These are phyloP conservation scores for Drosophila kuntzei DNA, from an alignment of 2,888 invertebrate species.

Conservation along the genomic window DNA sequence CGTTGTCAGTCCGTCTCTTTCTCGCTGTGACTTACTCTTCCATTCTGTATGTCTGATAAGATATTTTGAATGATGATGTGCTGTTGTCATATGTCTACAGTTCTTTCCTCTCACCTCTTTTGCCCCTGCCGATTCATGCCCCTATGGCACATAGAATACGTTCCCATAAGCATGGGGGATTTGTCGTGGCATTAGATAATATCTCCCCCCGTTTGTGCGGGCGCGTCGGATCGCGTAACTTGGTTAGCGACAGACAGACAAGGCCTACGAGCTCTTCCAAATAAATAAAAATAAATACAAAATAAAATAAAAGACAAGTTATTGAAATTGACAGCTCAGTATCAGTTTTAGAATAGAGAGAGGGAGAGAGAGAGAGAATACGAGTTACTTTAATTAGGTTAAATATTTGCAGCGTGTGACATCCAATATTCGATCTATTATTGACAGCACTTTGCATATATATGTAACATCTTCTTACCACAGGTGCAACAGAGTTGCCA, in stretches of 20 bases:
- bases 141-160: background rate
- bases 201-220: conserved; percentile 58
- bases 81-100: conserved; percentile 69
- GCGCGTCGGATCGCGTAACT: conserved; percentile 56
- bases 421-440: conserved; percentile 6
- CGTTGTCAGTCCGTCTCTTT: background rate
- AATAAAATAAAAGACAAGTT: conserved; percentile 26
- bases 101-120: conserved; percentile 1
- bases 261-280: conserved; percentile 37
- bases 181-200: conserved; percentile 74
- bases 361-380: conserved; percentile 2
- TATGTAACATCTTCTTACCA: background rate
- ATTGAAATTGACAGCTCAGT: conserved; percentile 28
- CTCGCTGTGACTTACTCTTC: conserved; percentile 5
- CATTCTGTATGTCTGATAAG: conserved; percentile 65
- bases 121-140: background rate
- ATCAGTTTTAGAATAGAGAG: conserved; percentile 1
- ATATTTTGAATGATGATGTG: conserved; percentile 84
- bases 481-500: background rate
- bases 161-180: conserved; percentile 64
- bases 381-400: conserved; percentile 34
- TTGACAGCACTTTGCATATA: conserved; percentile 13
- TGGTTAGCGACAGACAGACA: conserved; percentile 51
- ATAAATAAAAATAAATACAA: conserved; percentile 11
- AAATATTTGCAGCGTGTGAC: conserved; percentile 29